Evolutionary conservation across 2,113 vertebrate species (phyloP), one percentile per base, ranked within the genome.

Genomic region (Pavo muticus): DNA sequence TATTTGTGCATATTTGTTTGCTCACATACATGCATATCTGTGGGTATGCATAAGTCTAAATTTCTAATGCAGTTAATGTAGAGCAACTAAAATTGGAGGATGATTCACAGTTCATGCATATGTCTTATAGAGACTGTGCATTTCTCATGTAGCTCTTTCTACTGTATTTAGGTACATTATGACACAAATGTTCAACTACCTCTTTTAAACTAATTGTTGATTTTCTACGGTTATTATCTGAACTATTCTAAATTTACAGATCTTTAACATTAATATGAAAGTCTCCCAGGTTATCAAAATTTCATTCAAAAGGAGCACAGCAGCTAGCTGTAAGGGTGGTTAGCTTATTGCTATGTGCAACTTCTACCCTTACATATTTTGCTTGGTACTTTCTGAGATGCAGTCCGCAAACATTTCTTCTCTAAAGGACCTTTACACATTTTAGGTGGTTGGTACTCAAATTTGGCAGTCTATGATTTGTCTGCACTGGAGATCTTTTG

Each of bases 1-100:
- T 68, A 74, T 77, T 64, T 71, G 69, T 88, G 76, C 75, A 13
- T 88, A 68, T 93, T 90, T 96, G 90, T 94, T 95, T 96, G 86
- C 91, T 90, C 25, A 1, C 88, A 39, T 92, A 71, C 73, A 18
- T 90, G 90, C 83, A 1, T 80, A 1, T 80, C 76, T 84, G 76
- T 68, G 91, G 69, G 83, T 24, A 60, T 84, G 88, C 83, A n/a
- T 67, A 56, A 54, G 42, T 84, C 13, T 57, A 30, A 75, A 3
- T 77, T 90, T 77, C 61, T 77, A 35, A 54, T 88, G 88, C 83
- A 52, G 71, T 79, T 61, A 61, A 84, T 37, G 32, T 0, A 42
- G 65, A 82, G 85, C 76, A 74, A 71, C 64, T 74, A 91, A 73
- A 45, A 84, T 60, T 1, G 0, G 60, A 39, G 65, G 50, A 14